These are phyloP conservation scores for Philaethria dido DNA, from an alignment of 2,888 invertebrate genomes.

Conservation along the genomic window DNA sequence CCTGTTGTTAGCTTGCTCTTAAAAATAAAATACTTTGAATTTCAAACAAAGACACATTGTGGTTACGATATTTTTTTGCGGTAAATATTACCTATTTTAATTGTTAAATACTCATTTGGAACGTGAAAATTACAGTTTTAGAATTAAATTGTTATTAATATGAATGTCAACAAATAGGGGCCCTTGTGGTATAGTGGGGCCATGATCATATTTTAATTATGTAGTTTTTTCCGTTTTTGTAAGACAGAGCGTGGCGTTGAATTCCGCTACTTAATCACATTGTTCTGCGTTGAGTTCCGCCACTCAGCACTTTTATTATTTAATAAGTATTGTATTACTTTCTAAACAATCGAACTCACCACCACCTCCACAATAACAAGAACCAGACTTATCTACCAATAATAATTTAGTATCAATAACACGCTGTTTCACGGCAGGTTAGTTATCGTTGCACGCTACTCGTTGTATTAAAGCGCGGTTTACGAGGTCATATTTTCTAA, in stretches of 20 bases:
- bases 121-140: neutral
- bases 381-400: too few species aligned
- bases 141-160: neutral
- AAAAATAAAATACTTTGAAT: slow-evolving; percentile 19
- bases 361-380: too few species aligned
- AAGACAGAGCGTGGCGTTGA: too few species aligned
- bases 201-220: too few species aligned
- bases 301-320: too few species aligned
- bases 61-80: neutral
- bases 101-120: neutral
- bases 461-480: slow-evolving; percentile 43
- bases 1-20: slow-evolving; percentile 16
- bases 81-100: neutral
- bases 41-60: slow-evolving; percentile 6
- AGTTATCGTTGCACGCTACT: slow-evolving; percentile 14
- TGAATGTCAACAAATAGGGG: neutral
- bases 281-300: too few species aligned
- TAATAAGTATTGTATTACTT: too few species aligned
- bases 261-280: too few species aligned
- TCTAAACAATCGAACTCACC: too few species aligned
- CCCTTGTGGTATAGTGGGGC: too few species aligned
- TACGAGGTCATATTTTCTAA: slow-evolving; percentile 62
- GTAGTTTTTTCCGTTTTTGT: too few species aligned
- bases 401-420: slow-evolving; percentile 17
- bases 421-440: neutral